These are phyloP conservation scores for Drosophila testacea DNA, from an alignment of 2,888 invertebrate species.

Conservation along the genomic window DNA sequence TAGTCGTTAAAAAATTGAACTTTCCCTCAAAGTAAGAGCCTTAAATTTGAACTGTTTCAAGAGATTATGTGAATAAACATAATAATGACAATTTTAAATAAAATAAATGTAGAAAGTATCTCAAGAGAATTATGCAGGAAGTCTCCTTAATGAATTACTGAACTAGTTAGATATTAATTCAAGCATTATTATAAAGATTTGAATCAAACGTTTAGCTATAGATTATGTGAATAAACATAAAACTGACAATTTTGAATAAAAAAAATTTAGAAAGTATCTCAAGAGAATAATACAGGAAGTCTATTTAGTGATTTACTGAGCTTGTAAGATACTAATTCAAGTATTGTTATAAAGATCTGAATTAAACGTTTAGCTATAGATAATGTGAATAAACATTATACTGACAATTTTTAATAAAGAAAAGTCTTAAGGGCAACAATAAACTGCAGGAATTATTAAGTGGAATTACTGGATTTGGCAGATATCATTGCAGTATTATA, in stretches of 20 bases:
- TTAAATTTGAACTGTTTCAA: slow-evolving; percentile 24
- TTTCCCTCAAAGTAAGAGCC: slow-evolving; percentile 22
- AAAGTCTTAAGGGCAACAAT: not conserved
- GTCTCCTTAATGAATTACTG: too few species aligned
- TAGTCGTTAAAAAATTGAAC: slow-evolving; percentile 40
- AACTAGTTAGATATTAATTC: too few species aligned
- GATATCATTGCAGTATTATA: not conserved
- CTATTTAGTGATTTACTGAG: too few species aligned
- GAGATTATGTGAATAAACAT: slow-evolving; percentile 38
- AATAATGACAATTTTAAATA: slow-evolving; percentile 45
- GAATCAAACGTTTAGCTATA: not conserved
- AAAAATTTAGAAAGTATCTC: slow-evolving; percentile 9
- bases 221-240: slow-evolving; percentile 39
- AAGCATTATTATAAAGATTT: too few species aligned
- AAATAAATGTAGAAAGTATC: slow-evolving; percentile 7
- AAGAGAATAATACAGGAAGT: slow-evolving; percentile 12
- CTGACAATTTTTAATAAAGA: slow-evolving; percentile 36
- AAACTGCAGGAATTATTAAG: slow-evolving; percentile 14
- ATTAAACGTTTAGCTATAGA: slow-evolving; percentile 7
- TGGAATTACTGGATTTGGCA: slow-evolving; percentile 5
- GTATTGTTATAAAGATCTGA: too few species aligned
- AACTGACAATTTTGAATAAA: slow-evolving; percentile 40
- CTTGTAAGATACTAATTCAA: too few species aligned
- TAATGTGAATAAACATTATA: slow-evolving; percentile 37
- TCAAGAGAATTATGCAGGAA: slow-evolving; percentile 17